A percentile compares a stretch with the other conserved stretches of the same genome.
Evolutionary conservation across 2,888 invertebrate genomes (phyloP).

Genomic region (Lasioglossum pauxillum): DNA sequence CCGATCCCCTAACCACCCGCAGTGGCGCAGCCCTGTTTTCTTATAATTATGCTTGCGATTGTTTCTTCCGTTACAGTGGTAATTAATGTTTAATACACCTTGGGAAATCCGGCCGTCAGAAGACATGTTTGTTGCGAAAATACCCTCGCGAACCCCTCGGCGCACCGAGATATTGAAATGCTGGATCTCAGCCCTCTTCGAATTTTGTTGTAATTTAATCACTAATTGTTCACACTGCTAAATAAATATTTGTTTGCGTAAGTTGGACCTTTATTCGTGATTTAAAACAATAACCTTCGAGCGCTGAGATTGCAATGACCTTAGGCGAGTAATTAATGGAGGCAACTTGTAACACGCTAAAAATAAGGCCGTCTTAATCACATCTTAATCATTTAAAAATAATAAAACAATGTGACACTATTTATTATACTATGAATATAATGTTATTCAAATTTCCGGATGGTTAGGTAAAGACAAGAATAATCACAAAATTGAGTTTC

Average conservation of each 20-base stretch:
- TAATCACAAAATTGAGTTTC: too few species aligned
- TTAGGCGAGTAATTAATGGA: too few species aligned
- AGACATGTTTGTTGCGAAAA: constrained; percentile 9
- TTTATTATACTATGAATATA: neutral
- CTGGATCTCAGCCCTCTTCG: neutral
- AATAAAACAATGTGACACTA: neutral
- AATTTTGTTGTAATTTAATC: neutral
- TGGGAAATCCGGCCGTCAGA: constrained; percentile 8
- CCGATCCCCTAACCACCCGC: neutral
- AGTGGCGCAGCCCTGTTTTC: constrained; percentile 51
- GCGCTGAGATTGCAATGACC: neutral
- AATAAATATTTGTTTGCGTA: neutral
- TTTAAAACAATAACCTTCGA: neutral
- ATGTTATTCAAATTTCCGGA: too few species aligned
- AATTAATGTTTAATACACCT: constrained; percentile 52
- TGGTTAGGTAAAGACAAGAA: too few species aligned
- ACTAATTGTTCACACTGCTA: neutral
- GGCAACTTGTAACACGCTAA: too few species aligned
- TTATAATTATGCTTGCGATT: constrained; percentile 60
- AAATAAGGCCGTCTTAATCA: too few species aligned
- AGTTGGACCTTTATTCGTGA: neutral
- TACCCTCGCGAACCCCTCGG: neutral
- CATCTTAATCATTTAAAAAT: neutral
- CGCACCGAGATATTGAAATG: neutral
- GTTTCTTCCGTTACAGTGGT: constrained; percentile 15